Conservation (phyloP, 2,797 vertebrate species). For the Eremophila alpestris region DNA sequence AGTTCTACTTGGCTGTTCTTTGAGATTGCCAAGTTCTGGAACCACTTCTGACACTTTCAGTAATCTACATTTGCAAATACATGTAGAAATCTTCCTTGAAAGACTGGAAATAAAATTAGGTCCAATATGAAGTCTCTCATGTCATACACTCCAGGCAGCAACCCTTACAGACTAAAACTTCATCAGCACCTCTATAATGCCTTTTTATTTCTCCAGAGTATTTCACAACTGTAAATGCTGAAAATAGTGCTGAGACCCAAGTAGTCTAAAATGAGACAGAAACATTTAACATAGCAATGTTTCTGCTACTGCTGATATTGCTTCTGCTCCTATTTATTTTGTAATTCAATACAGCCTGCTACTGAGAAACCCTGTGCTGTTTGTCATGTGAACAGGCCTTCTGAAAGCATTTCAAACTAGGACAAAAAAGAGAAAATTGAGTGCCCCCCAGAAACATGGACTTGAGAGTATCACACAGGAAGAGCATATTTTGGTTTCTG, state of each 20-base stretch:
- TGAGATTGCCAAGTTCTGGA: conserved; percentile 2
- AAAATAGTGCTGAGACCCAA: neutral
- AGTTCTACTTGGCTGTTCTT: neutral
- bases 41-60: neutral
- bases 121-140: neutral
- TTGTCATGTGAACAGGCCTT: neutral
- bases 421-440: conserved; percentile 3
- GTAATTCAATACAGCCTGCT: conserved; percentile 22
- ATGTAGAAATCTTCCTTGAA: conserved; percentile 30
- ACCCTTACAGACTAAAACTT: neutral
- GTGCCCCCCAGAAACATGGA: neutral
- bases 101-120: neutral
- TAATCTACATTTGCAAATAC: neutral
- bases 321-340: conserved; percentile 38
- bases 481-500: neutral
- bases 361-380: conserved; percentile 2
- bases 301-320: conserved; percentile 14
- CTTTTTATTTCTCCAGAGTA: neutral
- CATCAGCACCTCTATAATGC: neutral
- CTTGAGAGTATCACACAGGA: neutral
- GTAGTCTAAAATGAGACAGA: neutral
- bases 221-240: conserved; percentile 6
- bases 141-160: neutral
- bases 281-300: neutral
- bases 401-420: neutral